Evolutionary conservation across 2,888 invertebrate species (phyloP).

Genomic region (Thymelicus acteon): DNA sequence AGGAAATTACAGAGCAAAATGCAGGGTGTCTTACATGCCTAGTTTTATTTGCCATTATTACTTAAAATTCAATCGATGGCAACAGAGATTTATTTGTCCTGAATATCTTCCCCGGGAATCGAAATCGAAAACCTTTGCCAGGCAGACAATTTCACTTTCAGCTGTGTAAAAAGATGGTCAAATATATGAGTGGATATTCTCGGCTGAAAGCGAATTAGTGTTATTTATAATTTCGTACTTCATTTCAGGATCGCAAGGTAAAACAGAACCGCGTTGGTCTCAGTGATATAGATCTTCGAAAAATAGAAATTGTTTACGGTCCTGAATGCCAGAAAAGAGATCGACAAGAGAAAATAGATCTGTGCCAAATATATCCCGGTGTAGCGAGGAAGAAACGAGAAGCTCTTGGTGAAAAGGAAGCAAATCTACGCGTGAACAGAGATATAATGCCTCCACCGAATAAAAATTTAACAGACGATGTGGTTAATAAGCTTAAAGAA

Average conservation of each 20-base stretch:
- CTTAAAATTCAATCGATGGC: too few relatives aligned
- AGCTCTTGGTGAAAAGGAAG: slow-evolving; percentile 38
- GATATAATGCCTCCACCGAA: slow-evolving; percentile 66
- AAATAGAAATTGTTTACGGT: slow-evolving; percentile 68
- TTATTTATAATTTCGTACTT: too few relatives aligned
- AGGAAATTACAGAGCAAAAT: too few relatives aligned
- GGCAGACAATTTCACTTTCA: too few relatives aligned
- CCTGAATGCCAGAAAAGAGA: slow-evolving; percentile 65
- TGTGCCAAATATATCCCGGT: slow-evolving; percentile 68
- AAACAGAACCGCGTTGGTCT: slow-evolving; percentile 58
- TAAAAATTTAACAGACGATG: slow-evolving; percentile 29
- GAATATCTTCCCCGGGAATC: too few relatives aligned
- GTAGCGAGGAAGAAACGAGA: slow-evolving; percentile 55
- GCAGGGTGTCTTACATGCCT: too few relatives aligned
- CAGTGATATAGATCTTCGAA: slow-evolving; percentile 59
- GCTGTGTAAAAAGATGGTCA: too few relatives aligned
- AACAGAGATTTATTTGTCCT: too few relatives aligned
- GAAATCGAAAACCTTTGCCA: too few relatives aligned
- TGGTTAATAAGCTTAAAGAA: slow-evolving; percentile 46
- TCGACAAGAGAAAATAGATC: slow-evolving; percentile 64
- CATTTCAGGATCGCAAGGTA: slow-evolving; percentile 52
- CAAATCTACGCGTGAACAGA: slow-evolving; percentile 65
- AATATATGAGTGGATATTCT: too few relatives aligned
- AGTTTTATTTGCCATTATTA: too few relatives aligned
- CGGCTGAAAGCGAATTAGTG: too few relatives aligned